A percentile compares a stretch with the other conserved stretches of the same genome.
Conservation (phyloP, 2,797 vertebrate species). For the Epinephelus malabaricus region DNA sequence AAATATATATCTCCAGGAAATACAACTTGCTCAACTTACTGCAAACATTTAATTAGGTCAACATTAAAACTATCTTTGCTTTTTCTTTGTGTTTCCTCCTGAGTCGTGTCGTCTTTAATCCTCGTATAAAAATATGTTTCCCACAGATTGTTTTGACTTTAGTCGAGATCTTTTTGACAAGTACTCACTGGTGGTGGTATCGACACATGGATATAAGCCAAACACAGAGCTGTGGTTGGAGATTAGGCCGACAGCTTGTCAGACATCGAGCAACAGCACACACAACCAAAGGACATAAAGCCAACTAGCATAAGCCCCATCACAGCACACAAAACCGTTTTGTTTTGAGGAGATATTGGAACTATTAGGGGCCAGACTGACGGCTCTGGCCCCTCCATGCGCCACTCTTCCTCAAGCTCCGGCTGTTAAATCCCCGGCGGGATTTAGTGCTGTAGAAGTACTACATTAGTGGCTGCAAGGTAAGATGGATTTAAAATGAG, state of each 20-base stretch:
- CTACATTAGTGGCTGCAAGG: slow-evolving; percentile 55
- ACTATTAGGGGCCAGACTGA: slow-evolving; percentile 26
- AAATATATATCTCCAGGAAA: slow-evolving; percentile 15
- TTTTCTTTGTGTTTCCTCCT: slow-evolving; percentile 8
- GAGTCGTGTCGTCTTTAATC: slow-evolving; percentile 2
- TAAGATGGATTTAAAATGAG: slow-evolving; percentile 68
- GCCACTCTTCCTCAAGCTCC: slow-evolving; percentile 57
- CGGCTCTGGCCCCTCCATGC: slow-evolving; percentile 35
- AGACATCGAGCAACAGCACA: neutral
- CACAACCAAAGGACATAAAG: slow-evolving; percentile 14
- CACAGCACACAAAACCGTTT: slow-evolving; percentile 19
- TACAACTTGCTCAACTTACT: neutral
- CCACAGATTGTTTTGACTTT: neutral
- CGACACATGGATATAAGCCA: slow-evolving; percentile 29
- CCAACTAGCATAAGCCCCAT: neutral
- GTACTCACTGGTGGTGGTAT: slow-evolving; percentile 6
- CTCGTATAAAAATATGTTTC: neutral
- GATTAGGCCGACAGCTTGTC: slow-evolving; percentile 37
- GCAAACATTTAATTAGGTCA: slow-evolving; percentile 39
- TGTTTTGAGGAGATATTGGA: slow-evolving; percentile 35
- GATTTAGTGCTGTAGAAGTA: slow-evolving; percentile 54
- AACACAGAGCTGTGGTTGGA: slow-evolving; percentile 21
- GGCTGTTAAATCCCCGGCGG: slow-evolving; percentile 47
- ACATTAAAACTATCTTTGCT: slow-evolving; percentile 2
- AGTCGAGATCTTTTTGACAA: neutral